Percentiles rank a stretch among this genome's conserved stretches.
Evolutionary conservation across 2,113 vertebrate genomes (phyloP).

Genomic region (Platanista minor): DNA sequence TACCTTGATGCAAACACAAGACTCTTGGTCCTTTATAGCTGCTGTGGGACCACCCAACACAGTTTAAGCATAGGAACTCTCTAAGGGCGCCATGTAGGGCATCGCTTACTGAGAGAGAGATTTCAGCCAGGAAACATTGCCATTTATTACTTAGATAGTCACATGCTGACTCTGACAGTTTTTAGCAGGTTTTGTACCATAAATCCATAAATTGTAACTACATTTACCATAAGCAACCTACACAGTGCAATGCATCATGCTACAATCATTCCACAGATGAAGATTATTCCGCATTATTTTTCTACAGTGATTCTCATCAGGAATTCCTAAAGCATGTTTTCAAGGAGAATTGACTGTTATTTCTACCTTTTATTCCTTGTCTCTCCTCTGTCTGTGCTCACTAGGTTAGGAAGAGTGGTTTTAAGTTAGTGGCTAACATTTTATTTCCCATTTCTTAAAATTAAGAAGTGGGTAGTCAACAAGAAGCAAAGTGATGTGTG

Average conservation of each 20-base stretch:
- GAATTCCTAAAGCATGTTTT: not conserved
- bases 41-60: accelerated
- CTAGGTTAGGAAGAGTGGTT: not conserved
- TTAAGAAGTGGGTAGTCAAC: not conserved
- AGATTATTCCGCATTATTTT: not conserved
- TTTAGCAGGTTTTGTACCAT: not conserved
- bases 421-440: not conserved
- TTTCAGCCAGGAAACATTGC: not conserved
- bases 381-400: not conserved
- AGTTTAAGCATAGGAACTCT: accelerated
- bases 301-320: not conserved
- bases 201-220: not conserved
- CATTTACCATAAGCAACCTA: not conserved
- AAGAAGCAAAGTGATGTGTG: not conserved
- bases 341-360: not conserved
- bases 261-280: not conserved
- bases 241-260: not conserved
- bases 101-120: not conserved
- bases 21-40: accelerated
- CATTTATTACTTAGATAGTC: not conserved
- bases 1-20: accelerated
- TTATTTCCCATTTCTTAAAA: not conserved
- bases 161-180: not conserved
- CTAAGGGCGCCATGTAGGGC: accelerated
- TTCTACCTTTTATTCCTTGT: not conserved